Conservation (phyloP, 2,113 vertebrate species). For the Brevimyrus niger region DNA sequence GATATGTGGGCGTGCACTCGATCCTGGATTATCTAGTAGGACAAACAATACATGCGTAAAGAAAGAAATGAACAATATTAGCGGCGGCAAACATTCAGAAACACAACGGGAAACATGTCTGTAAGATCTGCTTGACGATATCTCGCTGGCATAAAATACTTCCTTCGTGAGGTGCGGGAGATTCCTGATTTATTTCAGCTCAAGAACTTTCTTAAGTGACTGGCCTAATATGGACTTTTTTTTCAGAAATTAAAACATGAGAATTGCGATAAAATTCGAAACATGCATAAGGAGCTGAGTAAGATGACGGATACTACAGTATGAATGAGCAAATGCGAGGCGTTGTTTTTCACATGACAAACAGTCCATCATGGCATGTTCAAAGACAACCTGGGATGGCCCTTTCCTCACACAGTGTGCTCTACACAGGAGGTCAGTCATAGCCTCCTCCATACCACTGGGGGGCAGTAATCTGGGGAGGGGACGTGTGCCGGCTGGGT, state of each 20-base stretch:
- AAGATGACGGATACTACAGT: not conserved
- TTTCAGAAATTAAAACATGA: not conserved
- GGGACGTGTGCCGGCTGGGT: not conserved
- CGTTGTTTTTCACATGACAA: not conserved
- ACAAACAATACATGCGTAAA: not conserved
- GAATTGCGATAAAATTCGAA: not conserved
- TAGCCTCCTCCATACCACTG: not conserved
- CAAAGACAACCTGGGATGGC: not conserved
- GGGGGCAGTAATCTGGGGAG: not conserved
- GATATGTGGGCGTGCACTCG: conserved; percentile 58
- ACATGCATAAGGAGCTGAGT: not conserved
- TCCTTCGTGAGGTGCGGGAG: not conserved
- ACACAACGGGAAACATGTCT: not conserved
- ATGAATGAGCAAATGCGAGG: not conserved
- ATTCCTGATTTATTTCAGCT: not conserved
- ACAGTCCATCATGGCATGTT: not conserved
- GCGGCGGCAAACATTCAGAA: not conserved
- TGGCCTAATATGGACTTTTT: not conserved
- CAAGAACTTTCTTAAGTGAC: not conserved
- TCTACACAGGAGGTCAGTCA: not conserved
- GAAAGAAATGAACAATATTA: not conserved
- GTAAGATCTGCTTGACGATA: not conserved
- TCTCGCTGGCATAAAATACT: not conserved
- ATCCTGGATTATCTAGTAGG: conserved; percentile 62
- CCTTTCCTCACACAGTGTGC: not conserved